Evolutionary conservation across 2,797 vertebrate genomes (phyloP), one percentile per base, ranked within the genome.

Genomic region (Phrynocephalus vlangalii): DNA sequence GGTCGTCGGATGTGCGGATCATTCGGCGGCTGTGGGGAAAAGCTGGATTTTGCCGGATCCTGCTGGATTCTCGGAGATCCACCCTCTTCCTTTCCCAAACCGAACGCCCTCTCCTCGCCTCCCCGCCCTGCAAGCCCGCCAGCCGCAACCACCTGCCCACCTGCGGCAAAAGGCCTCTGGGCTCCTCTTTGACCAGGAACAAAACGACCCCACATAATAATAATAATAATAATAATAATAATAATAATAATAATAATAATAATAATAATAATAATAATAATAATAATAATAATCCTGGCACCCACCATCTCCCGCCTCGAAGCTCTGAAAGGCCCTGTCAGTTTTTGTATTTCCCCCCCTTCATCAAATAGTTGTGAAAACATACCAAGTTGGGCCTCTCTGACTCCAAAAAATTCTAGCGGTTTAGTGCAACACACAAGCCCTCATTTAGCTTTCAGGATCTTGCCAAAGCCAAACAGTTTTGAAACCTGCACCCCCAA

Each of bases 31-130:
- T 50, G 77, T 8, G 77, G 71, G 48, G 15, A 48, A 86, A 67
- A 84, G 89, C 89, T 71, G 79, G 86, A 82, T 82, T 56, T 13
- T 24, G 86, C 82, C 71, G 83, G 89, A 66, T 72, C 66, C 63
- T 75, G n/a, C 88, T 86, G 88, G 88, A 72, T 86, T 63, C 38
- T 22, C 30, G 24, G 79, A 6, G 90, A 86, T 50, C 52, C 84
- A 71, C 79, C 85, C 79, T 1, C 68, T 78, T 7, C 13, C 28
- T 18, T 38, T 52, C 50, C 72, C 6, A 18, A 33, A 22, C 70
- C 18, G 9, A 15, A 63, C 15, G 1, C 15, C 20, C 38, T 13
- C 3, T 72, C 44, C 56, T 30, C 75, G 50, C 30, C 38, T 24
- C 3, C 79, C 63, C 56, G n/a, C 75, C 68, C 30, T 15, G 48